A percentile compares a stretch with the other conserved stretches of the same genome.
phyloP scores from a whole-genome alignment of 2,888 invertebrate genomes.

The Geophilus truncorum region DNA sequence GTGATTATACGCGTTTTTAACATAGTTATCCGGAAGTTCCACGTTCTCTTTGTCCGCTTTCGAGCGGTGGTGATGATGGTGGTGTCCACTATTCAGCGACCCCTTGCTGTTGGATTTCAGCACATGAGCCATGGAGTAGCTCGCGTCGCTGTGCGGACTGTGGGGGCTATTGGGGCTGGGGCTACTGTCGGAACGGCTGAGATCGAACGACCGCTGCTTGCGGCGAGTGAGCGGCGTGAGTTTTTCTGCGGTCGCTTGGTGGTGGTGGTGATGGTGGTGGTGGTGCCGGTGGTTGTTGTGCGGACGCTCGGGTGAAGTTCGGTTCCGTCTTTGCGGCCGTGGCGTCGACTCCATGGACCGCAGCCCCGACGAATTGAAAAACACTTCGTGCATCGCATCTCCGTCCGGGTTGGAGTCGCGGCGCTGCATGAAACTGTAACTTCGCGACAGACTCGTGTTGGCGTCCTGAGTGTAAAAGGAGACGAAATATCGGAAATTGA shows the following conservation, averaged over 20 bases:
- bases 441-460: conserved; percentile 45
- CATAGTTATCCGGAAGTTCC: conserved; percentile 28
- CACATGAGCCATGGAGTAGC: conserved; percentile 26
- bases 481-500: too few relatives aligned
- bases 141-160: conserved; percentile 40
- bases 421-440: conserved; percentile 57
- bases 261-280: background rate
- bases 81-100: background rate
- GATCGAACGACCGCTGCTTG: conserved; percentile 42
- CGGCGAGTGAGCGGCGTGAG: conserved; percentile 43
- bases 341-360: conserved; percentile 65
- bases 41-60: conserved; percentile 39
- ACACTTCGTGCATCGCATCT: conserved; percentile 76
- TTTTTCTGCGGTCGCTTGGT: conserved; percentile 38
- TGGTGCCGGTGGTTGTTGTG: background rate
- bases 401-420: conserved; percentile 55
- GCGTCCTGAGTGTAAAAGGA: conserved; percentile 27
- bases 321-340: conserved; percentile 43
- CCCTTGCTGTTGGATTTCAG: conserved; percentile 28
- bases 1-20: conserved; percentile 37
- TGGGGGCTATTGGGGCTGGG: conserved; percentile 42
- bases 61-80: conserved; percentile 37
- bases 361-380: conserved; percentile 52
- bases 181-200: conserved; percentile 34
- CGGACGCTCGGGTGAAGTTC: background rate